Base-by-base conservation (phyloP, 2,888 invertebrate species). In the Lasioglossum calceatum region DNA sequence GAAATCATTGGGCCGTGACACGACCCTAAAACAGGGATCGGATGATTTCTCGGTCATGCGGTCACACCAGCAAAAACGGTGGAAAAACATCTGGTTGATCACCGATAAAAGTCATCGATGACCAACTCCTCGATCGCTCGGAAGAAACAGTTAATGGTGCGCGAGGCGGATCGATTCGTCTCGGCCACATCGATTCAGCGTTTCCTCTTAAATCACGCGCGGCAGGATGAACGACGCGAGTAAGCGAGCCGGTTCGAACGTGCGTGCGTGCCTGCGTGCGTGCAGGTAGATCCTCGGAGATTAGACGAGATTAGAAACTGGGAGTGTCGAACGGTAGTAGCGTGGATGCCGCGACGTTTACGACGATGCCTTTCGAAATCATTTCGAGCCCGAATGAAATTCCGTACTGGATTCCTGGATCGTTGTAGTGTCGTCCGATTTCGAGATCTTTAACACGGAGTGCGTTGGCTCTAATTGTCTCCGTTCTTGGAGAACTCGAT, bases 291-390 rank as follows among this genome's bases (percentile, higher is more conserved):
- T 87, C 81, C 32, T 77, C 77, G 81, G 58, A 85, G 89, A 89
- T 88, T 89, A 87, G 83, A 82, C 81, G 81, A 90, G 92, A 90
- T 90, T 92, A 92, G 90, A 90, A 91, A 91, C 89, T 85, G 88
- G 91, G 89, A 89, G 89, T 91, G 89, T 90, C 90, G 90, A 90
- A 91, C 90, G 88, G 92, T 91, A 92, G 92, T 91, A 76, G 73
- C 64, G 73, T 42, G 79, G 73, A 76, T 79, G 58, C 72, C 71
- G 76, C 78, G 79, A 80, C 88, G 81, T 88, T 88, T 85, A 87
- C 85, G 85, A 77, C 71, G 85, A 78, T 42, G 70, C n/a, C 23
- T 88, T 88, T 88, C 84, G 88, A 88, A 87, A 88, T 84, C 85
- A 47, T 70, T 71, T 73, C 39, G 61, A 79, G 58, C 73, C 47